Evolutionary conservation across 1,140 invertebrate genomes (phyloP), one percentile per base, ranked within the genome.

Genomic region (Brachionus manjavacas): DNA sequence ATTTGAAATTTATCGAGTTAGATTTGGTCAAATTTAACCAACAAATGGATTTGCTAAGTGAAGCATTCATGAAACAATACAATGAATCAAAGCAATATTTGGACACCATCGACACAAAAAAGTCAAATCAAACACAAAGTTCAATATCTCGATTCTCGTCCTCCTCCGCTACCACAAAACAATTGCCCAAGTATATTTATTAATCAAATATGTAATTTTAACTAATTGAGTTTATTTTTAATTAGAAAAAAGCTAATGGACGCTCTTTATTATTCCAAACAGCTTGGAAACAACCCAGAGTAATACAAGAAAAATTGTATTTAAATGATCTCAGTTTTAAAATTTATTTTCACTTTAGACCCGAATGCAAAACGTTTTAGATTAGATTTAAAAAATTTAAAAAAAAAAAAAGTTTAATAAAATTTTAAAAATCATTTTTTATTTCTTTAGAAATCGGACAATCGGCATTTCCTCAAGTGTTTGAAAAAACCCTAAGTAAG

Each of bases 211-310:
- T 70, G 35, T 70, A 70, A 35, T 6, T 60, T 60, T 60, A 20
- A 60, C 52, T 60, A 20, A 60, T 43, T 41, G 16, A 20, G 9
- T 74, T 74, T 39, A 43, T 76, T 76, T 76, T 20, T 76, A 25
- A 25, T 49, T 35, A 76, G 72, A 35, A 46, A 23, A 49, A 76
- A 49, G 28, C 41, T 76, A 25, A 76, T 76, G 72, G 72, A 76
- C 20, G 72, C 72, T 76, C 25, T 76, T 3, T 76, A 76, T 11
- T 76, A 76, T 12, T 76, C 72, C n/a, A 76, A 76, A 76, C 72
- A 76, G 25, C 72, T 76, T 49, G 72, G 72, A 8, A 46, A 76
- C 46, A 76, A 76, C 23, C n/a, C 20, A 23, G 72, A 76, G 72
- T 76, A 49, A 49, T 20, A 25, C 23, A 49, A 25, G 11, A 76